These are phyloP conservation scores for Paralichthys olivaceus DNA, from an alignment of 2,113 vertebrate species.

Conservation along the genomic window DNA sequence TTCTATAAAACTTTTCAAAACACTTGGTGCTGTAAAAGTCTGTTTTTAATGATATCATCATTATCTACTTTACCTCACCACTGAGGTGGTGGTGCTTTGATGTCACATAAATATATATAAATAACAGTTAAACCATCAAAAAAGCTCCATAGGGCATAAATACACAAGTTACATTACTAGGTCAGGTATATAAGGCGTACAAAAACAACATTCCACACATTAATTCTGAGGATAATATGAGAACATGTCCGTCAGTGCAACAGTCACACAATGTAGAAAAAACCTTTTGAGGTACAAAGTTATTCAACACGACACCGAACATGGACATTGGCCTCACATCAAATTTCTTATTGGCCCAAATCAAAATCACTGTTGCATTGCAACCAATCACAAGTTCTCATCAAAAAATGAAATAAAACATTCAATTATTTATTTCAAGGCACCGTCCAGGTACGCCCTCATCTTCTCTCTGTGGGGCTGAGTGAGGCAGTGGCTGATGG, in stretches of 20 bases:
- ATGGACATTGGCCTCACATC: conserved; percentile 60
- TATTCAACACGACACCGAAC: conserved; percentile 62
- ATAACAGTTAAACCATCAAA: conserved; percentile 18
- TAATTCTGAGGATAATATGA: conserved; percentile 64
- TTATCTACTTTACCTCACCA: conserved; percentile 22
- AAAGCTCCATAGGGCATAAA: conserved; percentile 68
- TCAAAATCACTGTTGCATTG: conserved; percentile 77
- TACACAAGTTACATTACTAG: conserved; percentile 72
- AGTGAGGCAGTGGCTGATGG: conserved; percentile 81
- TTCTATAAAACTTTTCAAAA: conserved; percentile 32
- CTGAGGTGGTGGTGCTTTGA: conserved; percentile 5
- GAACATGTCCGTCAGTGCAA: conserved; percentile 78
- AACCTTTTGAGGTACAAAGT: conserved; percentile 73
- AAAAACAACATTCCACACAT: conserved; percentile 70
- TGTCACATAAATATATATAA: conserved; percentile 14
- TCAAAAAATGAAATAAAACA: conserved; percentile 57
- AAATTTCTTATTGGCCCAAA: conserved; percentile 63
- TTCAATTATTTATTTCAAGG: conserved; percentile 42
- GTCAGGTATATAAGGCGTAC: conserved; percentile 74
- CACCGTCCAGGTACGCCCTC: conserved; percentile 50
- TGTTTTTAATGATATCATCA: conserved; percentile 18
- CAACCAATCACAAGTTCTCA: conserved; percentile 70
- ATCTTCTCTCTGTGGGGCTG: conserved; percentile 77
- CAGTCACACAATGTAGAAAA: conserved; percentile 43
- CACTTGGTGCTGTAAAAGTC: conserved; percentile 49